Conservation (phyloP, 1,140 invertebrate genomes). For the Limonius californicus region DNA sequence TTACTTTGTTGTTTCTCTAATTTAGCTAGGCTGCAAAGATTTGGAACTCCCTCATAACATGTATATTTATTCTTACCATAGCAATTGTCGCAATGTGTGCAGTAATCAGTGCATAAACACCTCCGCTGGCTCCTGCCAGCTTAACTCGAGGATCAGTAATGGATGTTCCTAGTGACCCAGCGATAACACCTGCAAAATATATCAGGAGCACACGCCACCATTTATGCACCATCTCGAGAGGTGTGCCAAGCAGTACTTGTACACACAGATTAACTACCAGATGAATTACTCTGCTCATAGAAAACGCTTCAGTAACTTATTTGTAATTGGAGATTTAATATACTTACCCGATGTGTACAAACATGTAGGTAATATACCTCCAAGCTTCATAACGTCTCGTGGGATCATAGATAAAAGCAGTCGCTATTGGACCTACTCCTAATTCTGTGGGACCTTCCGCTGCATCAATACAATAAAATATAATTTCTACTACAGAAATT, state of each 20-base stretch:
- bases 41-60: too few relatives aligned
- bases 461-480: slow-evolving; percentile 65
- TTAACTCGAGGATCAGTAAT: slow-evolving; percentile 81
- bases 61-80: slow-evolving; percentile 66
- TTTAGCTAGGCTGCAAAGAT: too few relatives aligned
- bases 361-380: slow-evolving; percentile 94
- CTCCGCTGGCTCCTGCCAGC: slow-evolving; percentile 92
- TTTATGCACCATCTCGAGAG: slow-evolving; percentile 92
- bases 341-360: slow-evolving; percentile 89
- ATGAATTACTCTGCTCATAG: too few relatives aligned
- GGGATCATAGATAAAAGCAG: slow-evolving; percentile 87
- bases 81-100: slow-evolving; percentile 95
- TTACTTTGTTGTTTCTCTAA: too few relatives aligned
- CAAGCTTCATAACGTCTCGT: slow-evolving; percentile 81
- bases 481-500: slow-evolving; percentile 67
- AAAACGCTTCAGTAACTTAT: too few relatives aligned
- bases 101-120: slow-evolving; percentile 92
- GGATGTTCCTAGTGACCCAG: slow-evolving; percentile 82
- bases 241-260: slow-evolving; percentile 87
- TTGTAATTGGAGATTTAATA: too few relatives aligned
- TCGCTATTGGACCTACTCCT: slow-evolving; percentile 69
- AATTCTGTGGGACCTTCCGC: slow-evolving; percentile 44
- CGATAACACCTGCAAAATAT: slow-evolving; percentile 76
- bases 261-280: too few relatives aligned
- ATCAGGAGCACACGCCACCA: slow-evolving; percentile 85